These are phyloP conservation scores for Gymnodraco acuticeps DNA, from an alignment of 2,797 vertebrate species.

Conservation along the genomic window DNA sequence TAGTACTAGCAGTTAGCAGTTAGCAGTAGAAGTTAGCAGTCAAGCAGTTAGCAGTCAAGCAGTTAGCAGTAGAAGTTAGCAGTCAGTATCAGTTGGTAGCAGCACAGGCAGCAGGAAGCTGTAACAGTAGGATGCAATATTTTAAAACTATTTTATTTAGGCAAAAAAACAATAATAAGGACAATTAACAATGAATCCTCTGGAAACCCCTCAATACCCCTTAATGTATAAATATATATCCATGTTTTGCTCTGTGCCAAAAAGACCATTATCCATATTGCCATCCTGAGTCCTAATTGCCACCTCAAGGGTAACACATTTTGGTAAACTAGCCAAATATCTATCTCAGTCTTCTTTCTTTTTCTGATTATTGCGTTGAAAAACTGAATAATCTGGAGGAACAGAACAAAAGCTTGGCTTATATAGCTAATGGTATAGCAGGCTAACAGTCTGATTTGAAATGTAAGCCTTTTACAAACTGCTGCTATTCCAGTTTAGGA, in stretches of 20 bases:
- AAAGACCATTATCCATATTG: neutral
- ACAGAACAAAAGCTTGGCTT: neutral
- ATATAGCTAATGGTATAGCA: too few relatives aligned
- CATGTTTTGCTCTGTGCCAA: neutral
- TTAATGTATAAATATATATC: neutral
- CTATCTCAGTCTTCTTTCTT: too few relatives aligned
- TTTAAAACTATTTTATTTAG: too few relatives aligned
- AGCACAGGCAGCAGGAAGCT: neutral
- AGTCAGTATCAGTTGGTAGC: neutral
- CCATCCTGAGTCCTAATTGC: too few relatives aligned
- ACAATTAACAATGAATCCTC: neutral
- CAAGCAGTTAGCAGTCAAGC: neutral
- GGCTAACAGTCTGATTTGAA: neutral
- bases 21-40: neutral
- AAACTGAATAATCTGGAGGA: neutral
- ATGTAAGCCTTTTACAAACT: neutral
- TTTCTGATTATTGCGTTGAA: neutral
- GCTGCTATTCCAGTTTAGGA: neutral
- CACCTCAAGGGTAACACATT: too few relatives aligned
- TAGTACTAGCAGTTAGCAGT: neutral
- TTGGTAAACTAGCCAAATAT: too few relatives aligned
- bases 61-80: neutral
- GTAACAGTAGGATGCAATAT: neutral
- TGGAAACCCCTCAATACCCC: too few relatives aligned
- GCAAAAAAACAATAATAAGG: neutral